Evolutionary conservation across 2,113 vertebrate species (phyloP).

Genomic region (Himantopus leucocephalus): DNA sequence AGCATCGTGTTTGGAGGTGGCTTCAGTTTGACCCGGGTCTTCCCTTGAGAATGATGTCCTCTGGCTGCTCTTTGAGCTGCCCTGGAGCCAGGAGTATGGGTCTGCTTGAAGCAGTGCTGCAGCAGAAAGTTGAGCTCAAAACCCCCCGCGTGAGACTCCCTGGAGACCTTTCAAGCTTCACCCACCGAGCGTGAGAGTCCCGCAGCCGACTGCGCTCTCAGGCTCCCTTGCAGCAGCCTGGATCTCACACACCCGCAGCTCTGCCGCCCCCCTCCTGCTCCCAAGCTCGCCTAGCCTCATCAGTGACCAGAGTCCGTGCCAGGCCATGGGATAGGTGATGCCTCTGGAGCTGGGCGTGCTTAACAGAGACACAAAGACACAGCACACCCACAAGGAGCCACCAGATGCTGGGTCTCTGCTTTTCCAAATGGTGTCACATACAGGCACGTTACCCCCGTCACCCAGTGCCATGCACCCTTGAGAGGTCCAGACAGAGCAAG

Average conservation of each 20-base stretch:
- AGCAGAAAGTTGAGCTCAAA: conserved; percentile 9
- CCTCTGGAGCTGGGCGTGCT: background rate
- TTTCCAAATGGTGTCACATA: background rate
- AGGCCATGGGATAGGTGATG: background rate
- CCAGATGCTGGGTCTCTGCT: background rate
- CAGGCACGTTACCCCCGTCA: background rate
- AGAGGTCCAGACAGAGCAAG: background rate
- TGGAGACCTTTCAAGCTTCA: conserved; percentile 29
- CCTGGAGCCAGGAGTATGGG: background rate
- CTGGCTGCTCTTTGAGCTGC: conserved; percentile 44
- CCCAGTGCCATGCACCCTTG: background rate
- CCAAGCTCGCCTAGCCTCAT: background rate
- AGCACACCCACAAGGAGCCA: background rate
- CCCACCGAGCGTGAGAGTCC: conserved; percentile 17
- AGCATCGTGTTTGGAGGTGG: conserved; percentile 20
- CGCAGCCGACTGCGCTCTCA: background rate
- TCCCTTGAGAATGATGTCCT: conserved; percentile 44
- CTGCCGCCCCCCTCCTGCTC: background rate
- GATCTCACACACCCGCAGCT: background rate
- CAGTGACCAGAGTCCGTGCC: fast-evolving
- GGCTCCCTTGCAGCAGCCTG: background rate
- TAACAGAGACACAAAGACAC: background rate
- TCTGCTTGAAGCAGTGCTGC: background rate
- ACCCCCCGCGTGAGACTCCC: background rate
- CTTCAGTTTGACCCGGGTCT: conserved; percentile 40